Conservation (phyloP, 2,113 vertebrate species). For the Fulmarus glacialis region DNA sequence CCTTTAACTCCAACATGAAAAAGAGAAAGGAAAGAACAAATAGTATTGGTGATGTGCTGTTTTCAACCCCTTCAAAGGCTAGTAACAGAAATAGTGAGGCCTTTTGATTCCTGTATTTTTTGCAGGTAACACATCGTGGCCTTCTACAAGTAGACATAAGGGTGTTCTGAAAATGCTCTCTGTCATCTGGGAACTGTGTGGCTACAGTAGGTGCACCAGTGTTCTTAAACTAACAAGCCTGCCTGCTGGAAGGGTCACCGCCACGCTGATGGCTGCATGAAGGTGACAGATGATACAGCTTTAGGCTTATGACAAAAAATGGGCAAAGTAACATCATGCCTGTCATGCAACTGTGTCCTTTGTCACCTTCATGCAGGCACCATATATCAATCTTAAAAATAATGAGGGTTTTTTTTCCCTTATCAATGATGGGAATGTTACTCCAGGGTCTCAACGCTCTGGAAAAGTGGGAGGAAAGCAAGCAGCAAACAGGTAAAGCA, state of each 20-base stretch:
- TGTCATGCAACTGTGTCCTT: neutral
- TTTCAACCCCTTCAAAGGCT: neutral
- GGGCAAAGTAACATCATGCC: neutral
- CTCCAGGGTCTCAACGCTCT: neutral
- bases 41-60: neutral
- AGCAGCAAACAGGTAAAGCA: neutral
- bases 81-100: neutral
- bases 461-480: neutral
- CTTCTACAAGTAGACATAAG: neutral
- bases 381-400: neutral
- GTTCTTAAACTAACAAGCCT: neutral
- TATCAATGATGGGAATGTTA: fast-evolving
- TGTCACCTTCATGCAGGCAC: neutral
- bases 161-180: neutral
- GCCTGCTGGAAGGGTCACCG: neutral
- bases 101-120: neutral
- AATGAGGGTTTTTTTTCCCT: fast-evolving
- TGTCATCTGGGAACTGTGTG: neutral
- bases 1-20: neutral
- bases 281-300: neutral
- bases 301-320: neutral
- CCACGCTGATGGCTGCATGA: neutral
- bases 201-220: neutral
- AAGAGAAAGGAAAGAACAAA: neutral
- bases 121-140: neutral